These are phyloP conservation scores for Cephus runcator DNA, from an alignment of 2,888 invertebrate genomes.

Conservation along the genomic window DNA sequence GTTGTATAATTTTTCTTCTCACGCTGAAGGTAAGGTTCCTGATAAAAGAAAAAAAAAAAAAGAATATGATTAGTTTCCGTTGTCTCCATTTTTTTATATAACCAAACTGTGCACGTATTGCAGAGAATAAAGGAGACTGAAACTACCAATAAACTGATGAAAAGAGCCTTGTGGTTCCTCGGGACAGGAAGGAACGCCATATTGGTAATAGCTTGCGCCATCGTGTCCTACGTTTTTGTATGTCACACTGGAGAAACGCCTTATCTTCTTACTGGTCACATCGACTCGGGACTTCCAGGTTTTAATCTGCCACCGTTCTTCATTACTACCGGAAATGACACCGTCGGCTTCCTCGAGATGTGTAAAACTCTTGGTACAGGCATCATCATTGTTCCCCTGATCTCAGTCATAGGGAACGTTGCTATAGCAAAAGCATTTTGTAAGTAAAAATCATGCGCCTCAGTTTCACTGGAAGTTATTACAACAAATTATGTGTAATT, in stretches of 20 bases:
- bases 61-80: not conserved
- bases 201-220: constrained; percentile 73
- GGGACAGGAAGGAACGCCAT: constrained; percentile 78
- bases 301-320: constrained; percentile 69
- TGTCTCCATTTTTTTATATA: not conserved
- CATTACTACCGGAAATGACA: constrained; percentile 67
- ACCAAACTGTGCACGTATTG: constrained; percentile 23
- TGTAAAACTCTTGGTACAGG: constrained; percentile 74
- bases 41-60: not conserved
- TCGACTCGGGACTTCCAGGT: constrained; percentile 73
- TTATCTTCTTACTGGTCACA: constrained; percentile 72
- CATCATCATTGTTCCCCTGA: constrained; percentile 76
- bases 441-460: constrained; percentile 64
- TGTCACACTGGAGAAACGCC: constrained; percentile 64
- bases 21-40: constrained; percentile 69
- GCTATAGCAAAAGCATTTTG: constrained; percentile 89
- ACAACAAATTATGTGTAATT: not conserved
- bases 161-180: constrained; percentile 71
- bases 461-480: no score
- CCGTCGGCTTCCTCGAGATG: constrained; percentile 69
- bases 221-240: constrained; percentile 70
- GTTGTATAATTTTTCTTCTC: constrained; percentile 72
- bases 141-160: constrained; percentile 57
- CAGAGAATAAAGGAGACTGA: constrained; percentile 73
- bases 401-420: constrained; percentile 81